phyloP scores from a whole-genome alignment of 2,888 invertebrate species.

The Chymomyza procnemis region DNA sequence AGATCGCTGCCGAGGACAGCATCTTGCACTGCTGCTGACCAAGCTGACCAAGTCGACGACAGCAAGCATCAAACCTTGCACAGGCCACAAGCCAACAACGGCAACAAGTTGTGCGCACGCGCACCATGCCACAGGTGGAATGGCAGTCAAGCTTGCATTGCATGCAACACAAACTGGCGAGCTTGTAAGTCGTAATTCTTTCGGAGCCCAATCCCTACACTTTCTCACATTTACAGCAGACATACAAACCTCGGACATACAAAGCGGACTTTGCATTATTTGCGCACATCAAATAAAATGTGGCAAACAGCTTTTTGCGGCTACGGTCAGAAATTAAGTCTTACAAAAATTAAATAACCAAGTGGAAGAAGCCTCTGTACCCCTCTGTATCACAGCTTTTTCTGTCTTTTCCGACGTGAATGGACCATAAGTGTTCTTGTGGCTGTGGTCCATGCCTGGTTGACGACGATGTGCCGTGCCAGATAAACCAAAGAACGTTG shows the following conservation, averaged over 20 bases:
- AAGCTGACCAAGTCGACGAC: slow-evolving; percentile 31
- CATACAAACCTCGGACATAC: background rate
- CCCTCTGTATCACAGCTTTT: background rate
- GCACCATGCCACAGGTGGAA: slow-evolving; percentile 1
- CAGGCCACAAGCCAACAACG: background rate
- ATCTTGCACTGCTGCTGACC: background rate
- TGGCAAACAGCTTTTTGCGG: slow-evolving; percentile 36
- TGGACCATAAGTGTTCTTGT: background rate
- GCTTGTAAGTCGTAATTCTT: slow-evolving; percentile 16
- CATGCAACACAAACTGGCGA: background rate
- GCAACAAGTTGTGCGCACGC: background rate
- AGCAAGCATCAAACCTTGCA: slow-evolving; percentile 21
- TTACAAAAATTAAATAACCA: slow-evolving; percentile 47
- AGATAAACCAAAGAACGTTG: background rate
- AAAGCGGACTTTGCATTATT: slow-evolving; percentile 29
- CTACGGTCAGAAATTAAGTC: slow-evolving; percentile 34
- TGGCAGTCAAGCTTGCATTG: slow-evolving; percentile 3
- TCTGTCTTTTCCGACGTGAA: background rate
- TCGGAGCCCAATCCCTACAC: background rate
- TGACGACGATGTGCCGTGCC: background rate
- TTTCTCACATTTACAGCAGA: background rate
- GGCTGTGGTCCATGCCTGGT: background rate
- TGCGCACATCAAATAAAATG: slow-evolving; percentile 53
- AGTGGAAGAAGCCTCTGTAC: slow-evolving; percentile 23
- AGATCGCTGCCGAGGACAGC: slow-evolving; percentile 28